Evolutionary conservation across 2,797 vertebrate species (phyloP).

Genomic region (Ctenopoma multispine): DNA sequence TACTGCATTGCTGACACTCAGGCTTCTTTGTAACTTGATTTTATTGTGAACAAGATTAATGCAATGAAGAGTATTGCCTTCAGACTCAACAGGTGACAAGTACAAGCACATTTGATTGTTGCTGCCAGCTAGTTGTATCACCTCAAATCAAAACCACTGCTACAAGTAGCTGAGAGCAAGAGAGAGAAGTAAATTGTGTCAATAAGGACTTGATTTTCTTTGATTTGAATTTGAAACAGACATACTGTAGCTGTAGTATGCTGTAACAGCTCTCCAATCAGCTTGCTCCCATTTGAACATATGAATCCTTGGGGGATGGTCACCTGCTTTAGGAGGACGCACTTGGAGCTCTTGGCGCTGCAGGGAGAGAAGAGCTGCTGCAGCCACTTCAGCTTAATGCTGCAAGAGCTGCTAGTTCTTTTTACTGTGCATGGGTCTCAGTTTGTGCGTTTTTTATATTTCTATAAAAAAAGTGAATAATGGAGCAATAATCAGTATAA

Average conservation of each 20-base stretch:
- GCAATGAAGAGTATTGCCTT: background rate
- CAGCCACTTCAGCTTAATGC: constrained; percentile 25
- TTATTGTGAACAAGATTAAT: no score
- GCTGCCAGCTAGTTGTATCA: background rate
- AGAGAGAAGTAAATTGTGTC: background rate
- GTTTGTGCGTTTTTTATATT: background rate
- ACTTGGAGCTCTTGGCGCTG: constrained; percentile 36
- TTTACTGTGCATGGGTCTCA: background rate
- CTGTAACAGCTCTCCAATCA: background rate
- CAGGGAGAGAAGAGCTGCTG: constrained; percentile 34
- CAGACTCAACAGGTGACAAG: constrained; percentile 15
- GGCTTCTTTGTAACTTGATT: background rate
- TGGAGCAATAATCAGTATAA: background rate
- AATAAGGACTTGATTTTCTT: background rate
- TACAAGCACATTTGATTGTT: background rate
- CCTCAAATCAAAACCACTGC: background rate
- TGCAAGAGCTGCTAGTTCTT: constrained; percentile 13
- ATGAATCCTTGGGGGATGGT: constrained; percentile 10
- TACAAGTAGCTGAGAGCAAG: background rate
- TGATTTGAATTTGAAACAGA: background rate
- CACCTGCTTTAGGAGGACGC: constrained; percentile 36
- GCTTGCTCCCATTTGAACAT: constrained; percentile 20
- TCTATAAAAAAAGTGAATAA: background rate
- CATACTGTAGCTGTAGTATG: background rate
- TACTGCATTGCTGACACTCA: constrained; percentile 10